Base-by-base conservation (phyloP, 2,888 invertebrate genomes). In the Eilema depressum region DNA sequence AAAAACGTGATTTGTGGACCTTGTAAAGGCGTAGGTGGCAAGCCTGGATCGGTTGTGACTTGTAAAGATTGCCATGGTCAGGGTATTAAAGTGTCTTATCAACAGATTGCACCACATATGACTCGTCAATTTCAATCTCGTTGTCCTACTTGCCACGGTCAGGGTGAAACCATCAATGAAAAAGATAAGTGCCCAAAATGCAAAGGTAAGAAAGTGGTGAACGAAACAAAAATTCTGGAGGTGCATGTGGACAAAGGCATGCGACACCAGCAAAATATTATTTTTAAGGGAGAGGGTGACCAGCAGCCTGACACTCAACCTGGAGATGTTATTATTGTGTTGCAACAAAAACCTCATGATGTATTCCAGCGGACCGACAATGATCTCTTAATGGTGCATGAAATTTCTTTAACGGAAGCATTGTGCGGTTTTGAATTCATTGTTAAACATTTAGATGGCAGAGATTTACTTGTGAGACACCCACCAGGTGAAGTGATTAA, bases 221-320 rank as follows among this genome's bases (percentile, higher is more conserved):
- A 97, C 85, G 97, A 98, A 89, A 97, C 97, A 25, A 98, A 98
- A 93, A 97, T 98, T 77, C 93, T 98, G 65, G 98, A 98, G 90
- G 98, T 99, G 14, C 97, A 97, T 88, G 96, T 99, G 76, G 98
- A 98, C 83, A 98, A 98, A 87, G 99, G 98, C 41, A 98, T 98
- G 97, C 96, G 96, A 76, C 97, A 99, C 85, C 97, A 97, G 84
- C 97, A 98, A 89, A 98, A 98, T 91, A 97, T 99, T 76, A 96
- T 96, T 83, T 98, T 99, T 89, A 95, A 97, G 79, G 98, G 98
- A 56, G 98, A 99, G 93, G 99, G 99, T 47, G 98, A 99, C 91
- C 99, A 99, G 86, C 96, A 97, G 95, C 98, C 98, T 68, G 98
- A 97, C 75, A 96, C 97, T 53, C 97, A 98, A 84, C 97, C 98